These are phyloP conservation scores for Miltochrista miniata DNA, from an alignment of 2,888 invertebrate species.

Conservation along the genomic window DNA sequence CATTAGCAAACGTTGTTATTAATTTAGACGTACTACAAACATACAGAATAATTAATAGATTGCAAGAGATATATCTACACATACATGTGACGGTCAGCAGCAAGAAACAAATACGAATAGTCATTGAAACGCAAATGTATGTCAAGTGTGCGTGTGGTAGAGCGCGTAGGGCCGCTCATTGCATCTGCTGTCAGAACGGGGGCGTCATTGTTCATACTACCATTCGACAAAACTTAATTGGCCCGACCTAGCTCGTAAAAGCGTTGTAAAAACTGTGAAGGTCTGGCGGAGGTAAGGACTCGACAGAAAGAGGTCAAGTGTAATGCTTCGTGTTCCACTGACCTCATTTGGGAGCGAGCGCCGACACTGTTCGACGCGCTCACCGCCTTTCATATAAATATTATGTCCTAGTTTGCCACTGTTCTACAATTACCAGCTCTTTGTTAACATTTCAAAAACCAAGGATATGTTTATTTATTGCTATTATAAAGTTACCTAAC, in stretches of 20 bases:
- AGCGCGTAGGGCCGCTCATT: constrained; percentile 48
- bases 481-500: not conserved
- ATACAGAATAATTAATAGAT: constrained; percentile 22
- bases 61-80: constrained; percentile 31
- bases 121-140: constrained; percentile 73
- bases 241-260: constrained; percentile 81
- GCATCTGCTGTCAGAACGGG: constrained; percentile 59
- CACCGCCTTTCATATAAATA: constrained; percentile 70
- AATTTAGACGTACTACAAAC: constrained; percentile 6
- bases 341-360: constrained; percentile 74
- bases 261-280: constrained; percentile 82
- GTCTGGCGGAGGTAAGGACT: constrained; percentile 83
- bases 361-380: constrained; percentile 54
- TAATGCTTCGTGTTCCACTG: constrained; percentile 81
- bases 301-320: constrained; percentile 82
- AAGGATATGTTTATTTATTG: constrained; percentile 3
- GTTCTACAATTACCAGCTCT: constrained; percentile 49
- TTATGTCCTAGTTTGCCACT: constrained; percentile 66
- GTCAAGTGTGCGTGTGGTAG: constrained; percentile 64
- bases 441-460: constrained; percentile 37
- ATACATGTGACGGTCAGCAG: constrained; percentile 47
- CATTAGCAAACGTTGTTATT: not conserved
- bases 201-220: constrained; percentile 62
- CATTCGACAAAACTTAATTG: constrained; percentile 76
- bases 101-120: constrained; percentile 62